A percentile compares a stretch with the other conserved stretches of the same genome.
Evolutionary conservation across 2,888 invertebrate species (phyloP).

Genomic region (Eilema sororculum): DNA sequence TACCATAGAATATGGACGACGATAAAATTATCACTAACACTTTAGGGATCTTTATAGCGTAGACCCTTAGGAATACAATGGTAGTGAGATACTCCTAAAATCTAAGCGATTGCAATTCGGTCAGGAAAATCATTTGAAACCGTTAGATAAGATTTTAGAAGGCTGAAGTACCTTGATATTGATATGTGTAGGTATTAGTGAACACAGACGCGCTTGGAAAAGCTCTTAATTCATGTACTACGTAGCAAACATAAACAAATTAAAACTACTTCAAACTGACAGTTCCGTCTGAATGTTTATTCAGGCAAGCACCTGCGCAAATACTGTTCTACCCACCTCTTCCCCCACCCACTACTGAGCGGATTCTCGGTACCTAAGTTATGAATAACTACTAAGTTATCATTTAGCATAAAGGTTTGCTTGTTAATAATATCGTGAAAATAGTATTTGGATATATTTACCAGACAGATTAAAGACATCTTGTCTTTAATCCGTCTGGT

Average conservation of each 20-base stretch:
- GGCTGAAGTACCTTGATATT: not conserved
- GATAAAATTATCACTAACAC: not conserved
- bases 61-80: not conserved
- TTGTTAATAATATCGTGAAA: not conserved
- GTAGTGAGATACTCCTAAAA: not conserved
- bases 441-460: not conserved
- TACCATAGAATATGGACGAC: too few relatives aligned
- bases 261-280: constrained; percentile 10
- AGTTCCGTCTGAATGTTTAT: constrained; percentile 11
- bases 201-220: not conserved
- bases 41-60: not conserved
- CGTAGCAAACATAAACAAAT: constrained; percentile 8
- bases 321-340: not conserved
- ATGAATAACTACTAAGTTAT: not conserved
- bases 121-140: not conserved
- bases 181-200: not conserved
- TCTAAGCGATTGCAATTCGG: not conserved
- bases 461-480: too few relatives aligned
- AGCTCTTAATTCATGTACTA: not conserved
- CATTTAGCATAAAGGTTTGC: not conserved
- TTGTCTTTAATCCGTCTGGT: too few relatives aligned
- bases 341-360: not conserved
- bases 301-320: constrained; percentile 3
- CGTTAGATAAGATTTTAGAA: not conserved
- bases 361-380: not conserved